Conservation (phyloP, 2,888 invertebrate species). For the Dasypogon diadema region DNA sequence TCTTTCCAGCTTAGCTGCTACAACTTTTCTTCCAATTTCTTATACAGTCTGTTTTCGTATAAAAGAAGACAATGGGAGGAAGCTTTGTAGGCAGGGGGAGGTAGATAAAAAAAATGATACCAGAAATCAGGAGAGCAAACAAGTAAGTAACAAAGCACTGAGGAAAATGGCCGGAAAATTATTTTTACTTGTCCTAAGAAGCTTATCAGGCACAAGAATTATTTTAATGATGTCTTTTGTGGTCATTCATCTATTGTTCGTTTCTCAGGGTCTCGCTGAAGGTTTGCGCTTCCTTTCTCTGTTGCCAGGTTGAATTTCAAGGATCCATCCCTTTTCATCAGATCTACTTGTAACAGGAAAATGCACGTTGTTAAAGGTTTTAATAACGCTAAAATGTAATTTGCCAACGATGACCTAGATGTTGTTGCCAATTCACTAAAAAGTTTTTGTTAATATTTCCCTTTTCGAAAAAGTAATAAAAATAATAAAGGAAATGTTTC, state of each 20-base stretch:
- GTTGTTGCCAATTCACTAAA: not conserved
- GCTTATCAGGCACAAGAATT: slow-evolving; percentile 40
- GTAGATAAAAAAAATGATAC: not conserved
- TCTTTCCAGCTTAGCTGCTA: not conserved
- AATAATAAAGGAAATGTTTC: too few relatives aligned
- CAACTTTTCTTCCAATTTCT: not conserved
- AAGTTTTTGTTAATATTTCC: not conserved
- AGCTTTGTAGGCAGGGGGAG: not conserved
- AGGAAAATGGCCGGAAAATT: slow-evolving; percentile 35
- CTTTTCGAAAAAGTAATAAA: not conserved
- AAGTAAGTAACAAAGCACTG: slow-evolving; percentile 11
- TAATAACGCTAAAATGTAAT: not conserved
- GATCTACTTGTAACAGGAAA: not conserved
- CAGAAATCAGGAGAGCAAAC: slow-evolving; percentile 3
- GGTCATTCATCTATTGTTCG: slow-evolving; percentile 36
- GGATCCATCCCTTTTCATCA: not conserved
- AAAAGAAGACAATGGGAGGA: not conserved
- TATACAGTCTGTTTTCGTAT: not conserved
- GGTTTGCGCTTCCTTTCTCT: slow-evolving; percentile 18
- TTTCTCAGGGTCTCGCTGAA: not conserved
- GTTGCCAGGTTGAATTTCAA: slow-evolving; percentile 4
- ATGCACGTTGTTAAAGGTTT: not conserved
- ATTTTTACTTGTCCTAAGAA: slow-evolving; percentile 37
- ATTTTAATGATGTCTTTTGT: slow-evolving; percentile 40
- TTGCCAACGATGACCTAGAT: not conserved